Conservation (phyloP, 2,113 vertebrate species). For the Terrapene triunguis region DNA sequence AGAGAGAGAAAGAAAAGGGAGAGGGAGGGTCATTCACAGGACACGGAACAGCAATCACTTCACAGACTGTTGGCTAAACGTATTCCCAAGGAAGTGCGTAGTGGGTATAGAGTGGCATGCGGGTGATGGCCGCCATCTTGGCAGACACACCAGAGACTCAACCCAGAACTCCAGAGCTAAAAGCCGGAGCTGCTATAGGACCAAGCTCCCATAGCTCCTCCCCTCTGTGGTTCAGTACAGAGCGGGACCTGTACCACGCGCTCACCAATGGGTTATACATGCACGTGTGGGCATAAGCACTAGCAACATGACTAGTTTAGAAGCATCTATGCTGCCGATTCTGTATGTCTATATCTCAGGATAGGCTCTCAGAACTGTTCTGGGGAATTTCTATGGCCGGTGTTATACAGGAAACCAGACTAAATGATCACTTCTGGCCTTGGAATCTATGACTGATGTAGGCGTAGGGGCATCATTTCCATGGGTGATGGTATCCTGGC, state of each 20-base stretch:
- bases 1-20: background rate
- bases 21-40: background rate
- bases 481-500: too few species aligned
- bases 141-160: background rate
- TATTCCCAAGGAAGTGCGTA: background rate
- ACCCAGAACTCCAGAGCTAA: background rate
- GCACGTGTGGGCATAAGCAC: background rate
- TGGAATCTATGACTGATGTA: too few species aligned
- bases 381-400: too few species aligned
- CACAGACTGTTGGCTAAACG: background rate
- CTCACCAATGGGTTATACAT: background rate
- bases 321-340: background rate
- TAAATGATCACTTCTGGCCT: too few species aligned
- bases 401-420: too few species aligned
- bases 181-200: background rate
- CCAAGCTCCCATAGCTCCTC: background rate
- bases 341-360: too few species aligned
- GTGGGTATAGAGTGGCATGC: too few species aligned
- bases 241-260: too few species aligned
- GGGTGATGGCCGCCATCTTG: background rate
- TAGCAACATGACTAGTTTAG: background rate
- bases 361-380: background rate
- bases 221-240: too few species aligned
- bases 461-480: too few species aligned
- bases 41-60: background rate